Evolutionary conservation across 1,140 invertebrate genomes (phyloP).

Genomic region (Caenorhabditis latens): DNA sequence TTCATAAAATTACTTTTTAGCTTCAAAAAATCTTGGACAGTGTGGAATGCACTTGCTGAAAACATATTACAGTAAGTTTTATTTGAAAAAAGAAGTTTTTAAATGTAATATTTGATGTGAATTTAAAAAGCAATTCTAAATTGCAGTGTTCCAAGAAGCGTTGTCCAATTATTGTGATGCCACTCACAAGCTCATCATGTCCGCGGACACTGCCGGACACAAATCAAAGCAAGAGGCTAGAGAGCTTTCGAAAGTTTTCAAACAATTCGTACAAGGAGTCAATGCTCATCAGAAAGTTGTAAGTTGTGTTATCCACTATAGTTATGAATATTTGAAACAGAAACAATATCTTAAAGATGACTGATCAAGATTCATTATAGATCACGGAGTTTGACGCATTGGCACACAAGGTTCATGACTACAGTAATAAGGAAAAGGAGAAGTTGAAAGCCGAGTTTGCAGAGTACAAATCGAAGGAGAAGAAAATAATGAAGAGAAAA

Average conservation of each 20-base stretch:
- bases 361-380: background rate
- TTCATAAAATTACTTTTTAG: background rate
- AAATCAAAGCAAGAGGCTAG: slow-evolving; percentile 35
- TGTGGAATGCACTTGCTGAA: slow-evolving; percentile 35
- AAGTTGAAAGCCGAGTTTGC: slow-evolving; percentile 39
- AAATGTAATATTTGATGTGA: too few species aligned
- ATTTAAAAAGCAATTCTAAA: background rate
- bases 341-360: too few species aligned
- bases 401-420: slow-evolving; percentile 30
- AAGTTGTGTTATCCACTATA: background rate
- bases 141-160: slow-evolving; percentile 46
- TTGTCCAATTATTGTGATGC: slow-evolving; percentile 31
- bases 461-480: slow-evolving; percentile 42
- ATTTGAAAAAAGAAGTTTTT: too few species aligned
- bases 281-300: slow-evolving; percentile 50
- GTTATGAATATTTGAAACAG: background rate
- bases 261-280: slow-evolving; percentile 38
- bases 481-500: background rate
- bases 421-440: slow-evolving; percentile 57
- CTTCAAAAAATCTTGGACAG: slow-evolving; percentile 38
- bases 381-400: slow-evolving; percentile 52
- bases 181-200: slow-evolving; percentile 37
- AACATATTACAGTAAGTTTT: slow-evolving; percentile 48
- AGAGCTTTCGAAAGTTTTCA: slow-evolving; percentile 45
- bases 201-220: slow-evolving; percentile 32